These are phyloP conservation scores for Pampus argenteus DNA, from an alignment of 2,797 vertebrate species.

Conservation along the genomic window DNA sequence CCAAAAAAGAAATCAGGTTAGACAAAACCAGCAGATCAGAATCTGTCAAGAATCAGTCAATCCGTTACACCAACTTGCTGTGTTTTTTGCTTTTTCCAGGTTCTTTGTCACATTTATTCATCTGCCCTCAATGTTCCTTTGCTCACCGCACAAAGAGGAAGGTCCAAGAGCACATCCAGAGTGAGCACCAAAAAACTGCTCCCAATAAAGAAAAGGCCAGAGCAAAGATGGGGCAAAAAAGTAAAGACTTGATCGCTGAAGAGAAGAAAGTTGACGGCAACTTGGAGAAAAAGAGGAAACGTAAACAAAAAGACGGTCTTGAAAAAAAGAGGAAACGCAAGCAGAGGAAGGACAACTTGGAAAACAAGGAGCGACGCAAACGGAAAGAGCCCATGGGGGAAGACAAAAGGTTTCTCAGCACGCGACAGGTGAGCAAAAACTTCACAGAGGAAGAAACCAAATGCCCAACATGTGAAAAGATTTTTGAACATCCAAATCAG, in stretches of 20 bases:
- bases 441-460: constrained; percentile 64
- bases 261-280: constrained; percentile 13
- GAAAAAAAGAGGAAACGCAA: constrained; percentile 36
- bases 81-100: constrained; percentile 50
- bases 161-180: constrained; percentile 65
- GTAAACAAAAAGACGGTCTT: constrained; percentile 8
- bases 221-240: constrained; percentile 20
- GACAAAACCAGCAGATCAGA: not conserved
- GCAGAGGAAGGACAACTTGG: constrained; percentile 52
- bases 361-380: constrained; percentile 35
- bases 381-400: constrained; percentile 39
- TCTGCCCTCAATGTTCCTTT: constrained; percentile 68
- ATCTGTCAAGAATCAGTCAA: not conserved
- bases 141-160: constrained; percentile 52
- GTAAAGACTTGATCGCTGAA: not conserved
- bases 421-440: constrained; percentile 43
- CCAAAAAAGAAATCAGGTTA: constrained; percentile 63
- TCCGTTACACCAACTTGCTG: not conserved
- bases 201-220: not conserved
- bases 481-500: constrained; percentile 73
- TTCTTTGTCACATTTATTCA: constrained; percentile 47
- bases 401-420: constrained; percentile 72
- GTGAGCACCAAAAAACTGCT: constrained; percentile 19
- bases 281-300: constrained; percentile 1
- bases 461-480: constrained; percentile 65